Base-by-base conservation (phyloP, 2,113 vertebrate species). In the Pedionomus torquatus region DNA sequence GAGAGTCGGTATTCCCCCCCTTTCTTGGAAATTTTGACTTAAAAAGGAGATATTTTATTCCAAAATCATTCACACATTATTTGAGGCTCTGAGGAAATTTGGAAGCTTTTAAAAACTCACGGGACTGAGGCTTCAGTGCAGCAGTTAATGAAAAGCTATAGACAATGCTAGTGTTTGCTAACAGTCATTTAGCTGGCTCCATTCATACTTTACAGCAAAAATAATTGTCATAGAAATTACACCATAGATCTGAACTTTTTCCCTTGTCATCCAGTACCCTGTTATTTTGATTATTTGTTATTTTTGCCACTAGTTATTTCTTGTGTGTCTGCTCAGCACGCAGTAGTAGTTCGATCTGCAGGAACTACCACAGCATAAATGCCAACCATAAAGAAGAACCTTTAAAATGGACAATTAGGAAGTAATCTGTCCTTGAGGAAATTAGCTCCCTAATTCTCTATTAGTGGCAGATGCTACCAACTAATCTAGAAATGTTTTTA, bases 371-470 rank as follows among this genome's bases (percentile, higher is more conserved):
- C 35, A 76, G 41, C 57, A 93, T 60, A 90, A 95, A 91, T 58
- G 43, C 80, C 83, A 94, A 16, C 55, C 31, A 51, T 74, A 93
- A 95, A 93, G 83, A 75, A 90, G 85, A 96, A 90, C 68, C 54
- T 91, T 83, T 94, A 77, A 93, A 95, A 96, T 78, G 72, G 85
- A 92, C 71, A 90, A 88, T 92, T 96, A 96, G 33, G 64, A 86
- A 83, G 28, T 89, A 93, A 95, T 88, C 71, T 96, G 93, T 95
- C 92, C 95, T 92, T 90, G 70, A 94, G 89, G 89, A 96, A 92
- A 90, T 90, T 76, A 93, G 26, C 26, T 90, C 26, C 39, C 48
- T 89, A 89, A 93, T 95, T 92, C 39, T 89, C 86, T 75, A 9
- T 89, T 89, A 93, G 88, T 75, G 82, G 83, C 90, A 94, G 93